Evolutionary conservation across 2,797 vertebrate genomes (phyloP).

Genomic region (Euthynnus affinis): DNA sequence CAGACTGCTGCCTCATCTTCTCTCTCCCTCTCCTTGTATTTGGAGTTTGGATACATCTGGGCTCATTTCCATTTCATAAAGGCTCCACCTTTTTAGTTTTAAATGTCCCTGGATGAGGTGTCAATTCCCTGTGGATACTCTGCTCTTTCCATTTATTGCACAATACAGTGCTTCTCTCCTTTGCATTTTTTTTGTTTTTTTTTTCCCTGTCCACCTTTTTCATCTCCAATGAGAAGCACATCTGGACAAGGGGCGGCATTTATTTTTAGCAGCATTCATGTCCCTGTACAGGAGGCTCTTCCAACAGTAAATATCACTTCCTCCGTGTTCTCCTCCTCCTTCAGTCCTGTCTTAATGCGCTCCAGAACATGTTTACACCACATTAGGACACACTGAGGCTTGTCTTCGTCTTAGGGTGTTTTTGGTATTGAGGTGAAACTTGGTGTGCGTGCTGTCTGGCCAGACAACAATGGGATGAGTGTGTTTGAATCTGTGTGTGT

Average conservation of each 20-base stretch:
- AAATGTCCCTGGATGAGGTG: not conserved
- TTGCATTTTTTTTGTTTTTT: constrained; percentile 27
- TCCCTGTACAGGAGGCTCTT: constrained; percentile 82
- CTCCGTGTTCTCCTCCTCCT: constrained; percentile 57
- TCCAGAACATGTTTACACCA: constrained; percentile 78
- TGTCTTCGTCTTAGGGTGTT: constrained; percentile 55
- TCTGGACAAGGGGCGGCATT: constrained; percentile 75
- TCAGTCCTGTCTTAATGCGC: constrained; percentile 67
- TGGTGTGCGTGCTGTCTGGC: constrained; percentile 42
- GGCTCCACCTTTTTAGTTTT: not conserved
- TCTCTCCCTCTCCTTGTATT: not conserved
- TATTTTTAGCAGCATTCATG: constrained; percentile 87
- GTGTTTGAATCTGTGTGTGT: constrained; percentile 44
- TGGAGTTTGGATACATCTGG: constrained; percentile 10
- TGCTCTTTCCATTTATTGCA: constrained; percentile 30
- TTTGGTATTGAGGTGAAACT: constrained; percentile 61
- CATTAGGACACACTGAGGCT: constrained; percentile 51
- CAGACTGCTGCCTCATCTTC: constrained; percentile 19
- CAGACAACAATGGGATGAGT: constrained; percentile 74
- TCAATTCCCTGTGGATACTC: not conserved
- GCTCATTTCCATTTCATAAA: not conserved
- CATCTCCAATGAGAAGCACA: constrained; percentile 76
- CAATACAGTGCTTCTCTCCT: not conserved
- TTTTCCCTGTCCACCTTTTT: constrained; percentile 31
- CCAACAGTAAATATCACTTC: constrained; percentile 74